Evolutionary conservation across 2,797 vertebrate species (phyloP), one percentile per base, ranked within the genome.

Genomic region (Chiloscyllium punctatum): DNA sequence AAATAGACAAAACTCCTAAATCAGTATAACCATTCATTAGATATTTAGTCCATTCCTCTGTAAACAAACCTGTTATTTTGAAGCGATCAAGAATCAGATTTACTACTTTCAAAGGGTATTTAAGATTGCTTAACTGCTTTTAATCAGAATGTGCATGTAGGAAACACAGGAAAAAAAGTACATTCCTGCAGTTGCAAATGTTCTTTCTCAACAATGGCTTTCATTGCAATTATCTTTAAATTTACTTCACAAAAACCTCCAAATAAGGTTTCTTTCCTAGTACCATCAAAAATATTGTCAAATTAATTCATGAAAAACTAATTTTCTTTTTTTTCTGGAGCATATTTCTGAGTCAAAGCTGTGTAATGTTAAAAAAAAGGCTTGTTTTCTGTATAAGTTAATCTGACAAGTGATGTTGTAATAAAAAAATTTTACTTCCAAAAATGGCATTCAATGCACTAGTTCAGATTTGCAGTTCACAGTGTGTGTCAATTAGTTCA

Each of bases 401-500:
- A 33, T 30, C 57, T 90, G 87, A 62, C 57, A 16, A 62, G 13
- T n/a, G 53, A 62, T 90, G 57, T 33, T 62, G 87, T 33, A 62
- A n/a, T 90, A 57, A 90, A 57, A 90, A 62, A n/a, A 90, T 90
- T 42, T 90, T 62, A 90, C 30, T 62, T 90, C 53, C 87, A 90
- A 53, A 27, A 87, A 53, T 53, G 48, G 23, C 25, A 87, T 53
- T 87, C 25, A 87, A 87, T 53, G 48, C 51, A 9, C 11, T 57
- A n/a, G 87, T 16, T 8, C 33, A 5, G 53, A n/a, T n/a, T 90
- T 90, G 53, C 57, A 62, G 62, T 90, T 62, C 87, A 90, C 53
- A n/a, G 27, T 30, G 16, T 13, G 53, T 25, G 27, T 15, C 53
- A 90, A 90, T 90, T 90, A 33, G 87, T 90, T n/a, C 33, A n/a